phyloP scores from a whole-genome alignment of 2,113 vertebrate genomes.

The Amblyopsis rosae region DNA sequence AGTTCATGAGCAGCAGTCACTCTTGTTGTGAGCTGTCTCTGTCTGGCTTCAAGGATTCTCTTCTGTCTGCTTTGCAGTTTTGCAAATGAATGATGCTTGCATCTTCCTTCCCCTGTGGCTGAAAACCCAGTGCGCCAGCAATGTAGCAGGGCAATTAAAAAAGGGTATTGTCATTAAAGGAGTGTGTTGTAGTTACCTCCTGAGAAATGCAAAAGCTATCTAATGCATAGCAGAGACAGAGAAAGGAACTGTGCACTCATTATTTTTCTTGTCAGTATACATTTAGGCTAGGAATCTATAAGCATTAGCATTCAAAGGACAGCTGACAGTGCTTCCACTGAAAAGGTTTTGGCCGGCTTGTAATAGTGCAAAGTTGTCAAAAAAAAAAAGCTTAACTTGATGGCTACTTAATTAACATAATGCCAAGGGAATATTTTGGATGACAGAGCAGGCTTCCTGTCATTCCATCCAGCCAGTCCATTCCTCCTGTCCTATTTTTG shows the following conservation, averaged over 20 bases:
- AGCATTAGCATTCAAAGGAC: no score
- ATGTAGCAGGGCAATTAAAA: constrained; percentile 43
- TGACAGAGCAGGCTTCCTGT: no score
- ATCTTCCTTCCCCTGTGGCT: constrained; percentile 27
- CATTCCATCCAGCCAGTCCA: no score
- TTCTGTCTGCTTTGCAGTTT: constrained; percentile 20
- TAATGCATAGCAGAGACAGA: constrained; percentile 17
- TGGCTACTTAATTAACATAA: no score
- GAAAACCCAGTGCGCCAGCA: constrained; percentile 28
- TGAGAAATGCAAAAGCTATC: constrained; percentile 46
- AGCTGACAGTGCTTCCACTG: no score
- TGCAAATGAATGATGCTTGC: constrained; percentile 28
- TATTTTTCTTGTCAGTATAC: no score
- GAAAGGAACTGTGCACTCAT: background rate
- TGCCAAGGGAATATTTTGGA: no score
- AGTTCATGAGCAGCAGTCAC: background rate
- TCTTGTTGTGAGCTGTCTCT: constrained; percentile 36
- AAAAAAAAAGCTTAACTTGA: no score
- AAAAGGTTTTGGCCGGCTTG: no score
- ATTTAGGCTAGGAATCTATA: no score
- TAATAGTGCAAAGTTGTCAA: no score
- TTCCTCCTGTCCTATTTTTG: no score
- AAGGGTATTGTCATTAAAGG: constrained; percentile 46
- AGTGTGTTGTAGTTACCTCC: constrained; percentile 24
- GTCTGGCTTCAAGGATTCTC: constrained; percentile 39